Conservation (phyloP, 2,113 vertebrate genomes). For the Oplegnathus fasciatus region DNA sequence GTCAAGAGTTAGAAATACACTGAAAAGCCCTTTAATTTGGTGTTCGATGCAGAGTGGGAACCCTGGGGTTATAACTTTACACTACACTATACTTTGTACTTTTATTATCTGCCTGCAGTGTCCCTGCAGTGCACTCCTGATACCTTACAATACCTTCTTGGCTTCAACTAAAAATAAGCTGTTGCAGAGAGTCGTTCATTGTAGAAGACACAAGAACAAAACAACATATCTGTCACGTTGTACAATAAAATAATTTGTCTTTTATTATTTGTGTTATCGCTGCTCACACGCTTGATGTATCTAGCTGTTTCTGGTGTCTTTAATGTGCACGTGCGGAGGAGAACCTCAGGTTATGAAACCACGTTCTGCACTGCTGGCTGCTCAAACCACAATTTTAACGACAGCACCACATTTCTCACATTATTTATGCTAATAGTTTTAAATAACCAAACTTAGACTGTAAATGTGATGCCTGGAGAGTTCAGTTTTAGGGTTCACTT, state of each 20-base stretch:
- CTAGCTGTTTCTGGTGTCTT: not conserved
- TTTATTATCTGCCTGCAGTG: not conserved
- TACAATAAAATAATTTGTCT: not conserved
- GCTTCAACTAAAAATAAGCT: not conserved
- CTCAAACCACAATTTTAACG: not conserved
- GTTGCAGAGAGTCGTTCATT: not conserved
- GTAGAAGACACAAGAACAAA: not conserved
- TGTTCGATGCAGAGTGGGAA: not conserved
- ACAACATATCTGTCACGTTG: not conserved
- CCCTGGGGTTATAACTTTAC: not conserved
- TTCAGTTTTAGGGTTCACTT: conserved; percentile 8
- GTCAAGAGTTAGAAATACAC: not conserved
- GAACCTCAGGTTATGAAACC: not conserved
- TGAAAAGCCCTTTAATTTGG: not conserved
- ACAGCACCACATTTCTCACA: not conserved
- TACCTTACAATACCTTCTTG: not conserved
- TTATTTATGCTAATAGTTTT: not conserved
- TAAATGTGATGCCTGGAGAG: not conserved
- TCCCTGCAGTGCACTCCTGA: not conserved
- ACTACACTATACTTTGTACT: too few species aligned
- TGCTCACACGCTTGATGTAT: not conserved
- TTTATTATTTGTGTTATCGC: not conserved
- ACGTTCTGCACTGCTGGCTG: not conserved
- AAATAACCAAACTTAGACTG: not conserved
- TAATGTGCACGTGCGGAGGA: not conserved